A percentile compares a stretch with the other conserved stretches of the same genome.
Evolutionary conservation across 2,888 invertebrate genomes (phyloP).

Genomic region (Drosophila tanythrix): DNA sequence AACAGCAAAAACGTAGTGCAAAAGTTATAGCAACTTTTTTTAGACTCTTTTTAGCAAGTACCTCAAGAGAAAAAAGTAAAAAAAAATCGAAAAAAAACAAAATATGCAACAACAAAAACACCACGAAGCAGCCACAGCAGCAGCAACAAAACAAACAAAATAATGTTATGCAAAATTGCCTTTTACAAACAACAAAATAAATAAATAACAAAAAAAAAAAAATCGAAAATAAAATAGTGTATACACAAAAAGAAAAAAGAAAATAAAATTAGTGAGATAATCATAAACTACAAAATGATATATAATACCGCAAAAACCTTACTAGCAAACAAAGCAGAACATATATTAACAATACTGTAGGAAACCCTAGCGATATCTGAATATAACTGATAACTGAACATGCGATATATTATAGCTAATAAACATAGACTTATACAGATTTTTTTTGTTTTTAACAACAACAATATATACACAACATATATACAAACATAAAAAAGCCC

Average conservation of each 20-base stretch:
- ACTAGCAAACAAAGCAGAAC: constrained; percentile 74
- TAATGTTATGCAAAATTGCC: constrained; percentile 58
- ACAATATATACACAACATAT: constrained; percentile 12
- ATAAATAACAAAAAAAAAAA: constrained; percentile 23
- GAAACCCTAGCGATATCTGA: constrained; percentile 51
- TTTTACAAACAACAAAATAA: constrained; percentile 43
- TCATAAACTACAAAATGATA: constrained; percentile 38
- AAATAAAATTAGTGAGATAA: constrained; percentile 49
- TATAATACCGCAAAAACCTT: constrained; percentile 74
- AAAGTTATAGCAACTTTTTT: constrained; percentile 59
- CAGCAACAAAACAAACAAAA: constrained; percentile 32
- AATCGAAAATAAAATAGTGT: constrained; percentile 23
- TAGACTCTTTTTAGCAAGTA: constrained; percentile 74
- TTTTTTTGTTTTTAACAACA: constrained; percentile 19
- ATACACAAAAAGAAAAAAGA: constrained; percentile 17
- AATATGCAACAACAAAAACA: constrained; percentile 37
- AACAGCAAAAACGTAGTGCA: constrained; percentile 47
- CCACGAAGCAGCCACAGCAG: constrained; percentile 39
- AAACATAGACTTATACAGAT: constrained; percentile 32
- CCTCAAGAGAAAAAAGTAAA: constrained; percentile 54
- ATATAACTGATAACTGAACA: constrained; percentile 55
- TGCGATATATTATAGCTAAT: constrained; percentile 58
- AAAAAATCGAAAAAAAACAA: constrained; percentile 25
- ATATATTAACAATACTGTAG: constrained; percentile 51
- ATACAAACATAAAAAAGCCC: constrained; percentile 28